Conservation (phyloP, 1,140 invertebrate species). For the Chrysomallon squamiferum region DNA sequence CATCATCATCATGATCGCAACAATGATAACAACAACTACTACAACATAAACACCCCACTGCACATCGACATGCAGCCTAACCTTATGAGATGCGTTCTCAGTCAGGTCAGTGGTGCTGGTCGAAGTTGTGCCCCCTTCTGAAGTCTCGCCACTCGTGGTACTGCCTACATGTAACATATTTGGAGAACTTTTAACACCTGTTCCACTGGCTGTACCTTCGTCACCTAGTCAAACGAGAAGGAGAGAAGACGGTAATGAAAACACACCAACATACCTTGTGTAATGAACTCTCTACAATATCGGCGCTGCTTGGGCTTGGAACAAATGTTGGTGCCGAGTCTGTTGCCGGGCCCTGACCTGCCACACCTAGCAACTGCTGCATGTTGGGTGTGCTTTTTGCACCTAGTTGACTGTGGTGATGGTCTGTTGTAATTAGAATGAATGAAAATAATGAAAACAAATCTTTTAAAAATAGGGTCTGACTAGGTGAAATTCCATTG, state of each 20-base stretch:
- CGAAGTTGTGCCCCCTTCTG: conserved; percentile 6
- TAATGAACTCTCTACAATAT: too few relatives aligned
- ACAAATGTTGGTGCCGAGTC: too few relatives aligned
- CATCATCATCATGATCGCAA: too few relatives aligned
- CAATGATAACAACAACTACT: too few relatives aligned
- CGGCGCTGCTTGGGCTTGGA: too few relatives aligned
- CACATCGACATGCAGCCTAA: conserved; percentile 7
- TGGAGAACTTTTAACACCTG: conserved; percentile 29
- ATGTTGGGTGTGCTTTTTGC: conserved; percentile 28
- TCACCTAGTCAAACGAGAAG: conserved; percentile 14
- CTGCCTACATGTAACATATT: conserved; percentile 21
- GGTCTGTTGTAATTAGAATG: too few relatives aligned
- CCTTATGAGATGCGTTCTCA: conserved; percentile 37
- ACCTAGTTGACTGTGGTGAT: not conserved
- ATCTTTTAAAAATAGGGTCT: too few relatives aligned
- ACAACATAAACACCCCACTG: too few relatives aligned
- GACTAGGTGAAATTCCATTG: too few relatives aligned
- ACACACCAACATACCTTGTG: too few relatives aligned
- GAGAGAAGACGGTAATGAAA: too few relatives aligned
- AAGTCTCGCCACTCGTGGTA: conserved; percentile 1
- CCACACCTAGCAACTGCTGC: not conserved
- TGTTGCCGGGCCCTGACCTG: not conserved
- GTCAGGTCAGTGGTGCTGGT: conserved; percentile 26
- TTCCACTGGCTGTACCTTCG: conserved; percentile 14
- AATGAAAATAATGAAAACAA: too few relatives aligned